Evolutionary conservation across 1,140 invertebrate genomes (phyloP).

Genomic region (Globodera rostochiensis): DNA sequence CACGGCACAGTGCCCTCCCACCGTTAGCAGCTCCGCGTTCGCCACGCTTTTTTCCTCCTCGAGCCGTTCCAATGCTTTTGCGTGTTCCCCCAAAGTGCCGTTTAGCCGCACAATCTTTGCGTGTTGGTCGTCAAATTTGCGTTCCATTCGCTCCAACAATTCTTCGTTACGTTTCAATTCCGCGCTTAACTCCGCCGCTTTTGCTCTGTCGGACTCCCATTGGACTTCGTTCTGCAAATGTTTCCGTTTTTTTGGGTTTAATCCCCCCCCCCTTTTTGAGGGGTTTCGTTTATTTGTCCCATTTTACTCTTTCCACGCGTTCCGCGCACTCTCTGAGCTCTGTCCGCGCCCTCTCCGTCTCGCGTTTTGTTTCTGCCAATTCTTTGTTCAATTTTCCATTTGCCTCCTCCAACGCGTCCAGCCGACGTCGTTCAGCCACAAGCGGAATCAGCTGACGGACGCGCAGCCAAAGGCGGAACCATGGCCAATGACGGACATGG

Average conservation of each 20-base stretch:
- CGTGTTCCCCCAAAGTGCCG: slow-evolving; percentile 48
- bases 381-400: slow-evolving; percentile 19
- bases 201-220: slow-evolving; percentile 28
- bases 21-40: slow-evolving; percentile 36
- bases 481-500: slow-evolving; percentile 21
- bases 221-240: slow-evolving; percentile 19
- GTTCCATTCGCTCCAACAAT: slow-evolving; percentile 53
- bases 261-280: too few relatives aligned
- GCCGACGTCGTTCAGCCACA: slow-evolving; percentile 35
- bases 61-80: slow-evolving; percentile 45
- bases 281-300: too few relatives aligned
- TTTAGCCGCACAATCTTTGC: slow-evolving; percentile 58
- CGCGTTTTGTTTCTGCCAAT: background rate
- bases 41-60: slow-evolving; percentile 48
- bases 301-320: background rate
- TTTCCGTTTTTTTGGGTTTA: too few relatives aligned
- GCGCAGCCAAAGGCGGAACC: slow-evolving; percentile 34
- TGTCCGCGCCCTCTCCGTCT: background rate
- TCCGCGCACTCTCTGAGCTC: slow-evolving; percentile 9
- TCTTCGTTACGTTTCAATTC: slow-evolving; percentile 59
- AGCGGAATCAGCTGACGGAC: slow-evolving; percentile 37
- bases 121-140: slow-evolving; percentile 61
- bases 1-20: background rate
- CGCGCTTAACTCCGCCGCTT: slow-evolving; percentile 40
- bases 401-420: slow-evolving; percentile 31